Base-by-base conservation (phyloP, 2,113 vertebrate genomes). In the Apistogramma diplotaenia region DNA sequence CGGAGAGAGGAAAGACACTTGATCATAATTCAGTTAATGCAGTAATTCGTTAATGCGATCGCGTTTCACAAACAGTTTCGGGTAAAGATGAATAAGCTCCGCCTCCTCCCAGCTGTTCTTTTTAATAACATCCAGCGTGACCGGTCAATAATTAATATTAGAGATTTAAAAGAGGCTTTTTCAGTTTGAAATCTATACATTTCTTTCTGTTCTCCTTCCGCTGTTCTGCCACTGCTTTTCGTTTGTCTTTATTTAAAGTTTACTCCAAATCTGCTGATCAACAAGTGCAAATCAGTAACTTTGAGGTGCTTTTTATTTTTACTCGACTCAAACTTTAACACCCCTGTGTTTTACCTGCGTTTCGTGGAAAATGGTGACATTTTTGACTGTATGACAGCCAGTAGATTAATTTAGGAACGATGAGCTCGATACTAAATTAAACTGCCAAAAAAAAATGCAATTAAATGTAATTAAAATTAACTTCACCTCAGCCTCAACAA, bases 11-110 rank as follows among this genome's bases (percentile, higher is more conserved):
- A 70, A 31, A 57, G 74, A 29, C 51, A 71, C 67, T 65, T 70
- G 85, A 93, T 90, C 84, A 51, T 3, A n/a, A n/a, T n/a, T n/a
- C n/a, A 49, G 10, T 62, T 40, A 2, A n/a, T n/a, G n/a, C 8
- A 72, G 57, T 55, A 65, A 76, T 53, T 56, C 33, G 54, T 27
- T 53, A 70, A 89, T 77, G 56, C 8, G 76, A 67, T 79, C 78
- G 84, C 1, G 53, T 58, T 51, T 25, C 3, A 13, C 11, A 49
- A 1, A 29, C 10, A 49, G 4, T 29, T 59, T n/a, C 33, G 18
- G 61, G 21, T 13, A 35, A n/a, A 59, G 37, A 57, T 56, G 49
- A 11, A 27, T 27, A 46, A 71, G 31, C 57, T 43, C 58, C 55
- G 2, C 37, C 29, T 13, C 12, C 8, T 51, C 1, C 18, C 33